These are phyloP conservation scores for Leptobrachium leishanense DNA, from an alignment of 2,113 vertebrate genomes.

Conservation along the genomic window DNA sequence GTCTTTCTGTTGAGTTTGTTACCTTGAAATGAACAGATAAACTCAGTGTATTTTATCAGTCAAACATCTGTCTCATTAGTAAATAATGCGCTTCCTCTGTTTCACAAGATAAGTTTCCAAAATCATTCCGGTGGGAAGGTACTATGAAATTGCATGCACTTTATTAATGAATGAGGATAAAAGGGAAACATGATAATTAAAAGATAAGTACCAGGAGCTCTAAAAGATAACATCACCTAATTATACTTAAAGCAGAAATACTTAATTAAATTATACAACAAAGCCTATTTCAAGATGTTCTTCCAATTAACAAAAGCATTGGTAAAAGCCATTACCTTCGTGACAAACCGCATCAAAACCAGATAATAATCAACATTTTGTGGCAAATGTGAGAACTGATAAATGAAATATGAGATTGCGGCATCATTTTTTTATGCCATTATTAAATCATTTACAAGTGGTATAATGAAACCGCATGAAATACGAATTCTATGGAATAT, in stretches of 20 bases:
- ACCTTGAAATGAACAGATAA: too few species aligned
- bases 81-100: conserved; percentile 26
- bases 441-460: conserved; percentile 20
- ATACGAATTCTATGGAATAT: neutral
- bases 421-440: neutral
- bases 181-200: conserved; percentile 49
- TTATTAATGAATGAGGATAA: conserved; percentile 48
- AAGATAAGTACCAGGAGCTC: conserved; percentile 38
- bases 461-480: neutral
- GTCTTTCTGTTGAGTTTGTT: too few species aligned
- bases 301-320: conserved; percentile 41
- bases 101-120: conserved; percentile 38
- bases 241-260: conserved; percentile 45
- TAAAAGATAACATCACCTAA: conserved; percentile 47
- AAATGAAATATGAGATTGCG: conserved; percentile 7
- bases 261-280: conserved; percentile 43
- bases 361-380: conserved; percentile 24
- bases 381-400: conserved; percentile 19
- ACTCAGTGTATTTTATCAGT: too few species aligned
- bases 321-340: conserved; percentile 22
- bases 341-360: neutral
- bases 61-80: conserved; percentile 6
- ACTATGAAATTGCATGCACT: conserved; percentile 43
- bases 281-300: conserved; percentile 33
- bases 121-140: conserved; percentile 37